Conservation (phyloP, 2,888 invertebrate genomes). For the Coenonympha glycerion region DNA sequence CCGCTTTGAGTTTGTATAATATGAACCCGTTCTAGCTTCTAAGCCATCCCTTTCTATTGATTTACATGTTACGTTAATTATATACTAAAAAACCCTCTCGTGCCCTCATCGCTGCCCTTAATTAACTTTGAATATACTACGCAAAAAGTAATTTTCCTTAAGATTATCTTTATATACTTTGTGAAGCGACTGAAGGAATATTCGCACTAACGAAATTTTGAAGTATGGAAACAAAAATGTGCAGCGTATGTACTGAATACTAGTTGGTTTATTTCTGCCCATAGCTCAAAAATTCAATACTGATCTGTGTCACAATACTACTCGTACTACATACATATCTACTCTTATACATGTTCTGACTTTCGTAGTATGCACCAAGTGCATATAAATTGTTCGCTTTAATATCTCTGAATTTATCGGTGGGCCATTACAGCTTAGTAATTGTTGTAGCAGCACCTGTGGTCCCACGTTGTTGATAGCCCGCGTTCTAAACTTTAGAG, state of each 20-base stretch:
- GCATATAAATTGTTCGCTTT: neutral
- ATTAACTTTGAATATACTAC: constrained; percentile 57
- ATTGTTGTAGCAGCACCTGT: constrained; percentile 13
- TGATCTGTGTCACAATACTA: too few species aligned
- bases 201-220: neutral
- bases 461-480: constrained; percentile 3
- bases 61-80: constrained; percentile 58
- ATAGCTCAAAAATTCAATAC: too few species aligned
- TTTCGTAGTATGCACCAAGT: neutral
- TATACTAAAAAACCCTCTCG: constrained; percentile 42
- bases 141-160: constrained; percentile 58
- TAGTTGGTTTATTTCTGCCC: too few species aligned
- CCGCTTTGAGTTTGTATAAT: neutral
- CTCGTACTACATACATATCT: too few species aligned
- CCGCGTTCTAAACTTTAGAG: constrained; percentile 11
- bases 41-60: constrained; percentile 40
- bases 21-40: constrained; percentile 1
- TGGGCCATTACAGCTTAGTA: constrained; percentile 6
- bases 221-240: neutral
- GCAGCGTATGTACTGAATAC: too few species aligned
- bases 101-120: constrained; percentile 48
- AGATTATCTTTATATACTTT: constrained; percentile 40
- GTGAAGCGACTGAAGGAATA: neutral
- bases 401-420: constrained; percentile 1
- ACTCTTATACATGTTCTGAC: too few species aligned